Percentiles rank a stretch among this genome's conserved stretches.
Evolutionary conservation across 1,140 invertebrate species (phyloP).

Genomic region (Philotrypesis tridentata): DNA sequence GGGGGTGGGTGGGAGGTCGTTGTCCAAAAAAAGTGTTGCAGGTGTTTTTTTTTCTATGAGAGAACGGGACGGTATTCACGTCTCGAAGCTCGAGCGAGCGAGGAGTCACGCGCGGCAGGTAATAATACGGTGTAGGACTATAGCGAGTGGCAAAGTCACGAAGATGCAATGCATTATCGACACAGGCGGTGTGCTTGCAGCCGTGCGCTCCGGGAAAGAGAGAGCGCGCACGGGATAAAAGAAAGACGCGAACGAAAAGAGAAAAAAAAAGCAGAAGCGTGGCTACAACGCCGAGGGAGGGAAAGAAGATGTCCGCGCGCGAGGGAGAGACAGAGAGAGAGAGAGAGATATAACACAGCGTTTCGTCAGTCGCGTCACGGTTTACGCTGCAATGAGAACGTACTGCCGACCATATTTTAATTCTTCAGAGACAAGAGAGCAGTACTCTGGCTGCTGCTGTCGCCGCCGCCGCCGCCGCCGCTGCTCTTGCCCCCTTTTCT

Average conservation of each 20-base stretch:
- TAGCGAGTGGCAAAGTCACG: conserved; percentile 38
- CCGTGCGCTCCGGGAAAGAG: not conserved
- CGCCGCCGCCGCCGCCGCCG: too few relatives aligned
- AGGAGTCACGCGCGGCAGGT: conserved; percentile 32
- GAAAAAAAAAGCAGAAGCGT: not conserved
- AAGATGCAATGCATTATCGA: conserved; percentile 48
- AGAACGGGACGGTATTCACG: not conserved
- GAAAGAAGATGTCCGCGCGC: conserved; percentile 1
- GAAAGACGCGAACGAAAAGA: conserved; percentile 3
- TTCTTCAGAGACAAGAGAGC: conserved; percentile 70
- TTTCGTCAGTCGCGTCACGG: conserved; percentile 71
- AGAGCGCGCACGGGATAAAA: conserved; percentile 44
- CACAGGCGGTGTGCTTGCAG: conserved; percentile 8
- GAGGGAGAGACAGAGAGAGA: not conserved
- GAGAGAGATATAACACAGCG: conserved; percentile 57
- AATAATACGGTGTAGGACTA: conserved; percentile 28
- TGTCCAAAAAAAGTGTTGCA: not conserved
- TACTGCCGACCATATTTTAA: conserved; percentile 73
- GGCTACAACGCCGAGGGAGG: not conserved
- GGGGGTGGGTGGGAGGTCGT: not conserved
- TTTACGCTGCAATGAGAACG: conserved; percentile 71
- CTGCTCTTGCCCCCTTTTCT: conserved; percentile 57
- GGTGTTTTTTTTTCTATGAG: conserved; percentile 24
- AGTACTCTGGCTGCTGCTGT: conserved; percentile 42
- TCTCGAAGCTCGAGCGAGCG: not conserved